Evolutionary conservation across 2,797 vertebrate genomes (phyloP).

Genomic region (Liparis tanakae): DNA sequence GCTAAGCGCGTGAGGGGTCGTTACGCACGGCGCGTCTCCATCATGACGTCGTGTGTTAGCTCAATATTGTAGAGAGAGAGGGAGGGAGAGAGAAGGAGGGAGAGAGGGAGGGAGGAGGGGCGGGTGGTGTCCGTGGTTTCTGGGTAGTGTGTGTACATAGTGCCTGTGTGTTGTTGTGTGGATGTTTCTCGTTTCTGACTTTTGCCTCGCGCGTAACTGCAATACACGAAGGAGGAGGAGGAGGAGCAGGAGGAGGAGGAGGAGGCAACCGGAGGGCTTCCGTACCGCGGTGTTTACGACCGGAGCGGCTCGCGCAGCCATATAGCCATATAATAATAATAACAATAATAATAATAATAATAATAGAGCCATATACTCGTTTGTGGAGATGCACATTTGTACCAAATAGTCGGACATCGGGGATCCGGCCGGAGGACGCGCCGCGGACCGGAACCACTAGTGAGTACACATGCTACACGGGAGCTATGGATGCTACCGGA

Average conservation of each 20-base stretch:
- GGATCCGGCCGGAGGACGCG: conserved; percentile 71
- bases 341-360: conserved; percentile 57
- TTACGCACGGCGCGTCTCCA: conserved; percentile 79
- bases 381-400: conserved; percentile 67
- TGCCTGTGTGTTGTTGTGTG: conserved; percentile 57
- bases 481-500: conserved; percentile 46
- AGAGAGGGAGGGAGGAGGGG: conserved; percentile 66
- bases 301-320: conserved; percentile 58
- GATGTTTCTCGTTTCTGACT: conserved; percentile 57
- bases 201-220: conserved; percentile 48
- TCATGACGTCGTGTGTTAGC: conserved; percentile 83
- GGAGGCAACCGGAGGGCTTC: too few species aligned
- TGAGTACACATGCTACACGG: conserved; percentile 72
- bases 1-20: conserved; percentile 54
- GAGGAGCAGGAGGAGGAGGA: too few species aligned
- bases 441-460: conserved; percentile 70
- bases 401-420: conserved; percentile 67
- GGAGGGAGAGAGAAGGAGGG: conserved; percentile 60
- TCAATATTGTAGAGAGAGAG: conserved; percentile 70
- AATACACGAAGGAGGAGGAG: conserved; percentile 27
- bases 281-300: conserved; percentile 34
- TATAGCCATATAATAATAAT: conserved; percentile 56
- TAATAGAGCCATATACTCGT: conserved; percentile 59
- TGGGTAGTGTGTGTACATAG: conserved; percentile 73
- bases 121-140: conserved; percentile 70